Evolutionary conservation across 2,113 vertebrate species (phyloP).

Genomic region (Hippolais icterina): DNA sequence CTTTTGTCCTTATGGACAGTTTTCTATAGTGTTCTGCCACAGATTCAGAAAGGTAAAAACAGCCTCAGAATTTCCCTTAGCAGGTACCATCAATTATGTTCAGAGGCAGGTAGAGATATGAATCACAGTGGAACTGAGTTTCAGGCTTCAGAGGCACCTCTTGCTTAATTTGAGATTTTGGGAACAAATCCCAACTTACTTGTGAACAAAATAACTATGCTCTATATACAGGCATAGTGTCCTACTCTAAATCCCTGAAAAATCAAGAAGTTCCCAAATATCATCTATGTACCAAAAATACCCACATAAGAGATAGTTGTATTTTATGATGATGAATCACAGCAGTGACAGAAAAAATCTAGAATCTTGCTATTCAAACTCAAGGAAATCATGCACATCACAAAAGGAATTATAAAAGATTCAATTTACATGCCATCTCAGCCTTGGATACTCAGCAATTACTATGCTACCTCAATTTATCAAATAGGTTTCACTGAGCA

Average conservation of each 20-base stretch:
- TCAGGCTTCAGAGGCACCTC: neutral
- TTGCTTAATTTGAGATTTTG: neutral
- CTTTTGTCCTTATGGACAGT: neutral
- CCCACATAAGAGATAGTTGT: fast-evolving
- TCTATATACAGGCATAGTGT: neutral
- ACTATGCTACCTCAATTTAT: neutral
- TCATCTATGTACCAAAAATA: neutral
- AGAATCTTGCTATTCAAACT: neutral
- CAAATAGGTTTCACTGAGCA: neutral
- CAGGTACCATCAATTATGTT: neutral
- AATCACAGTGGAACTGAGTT: neutral
- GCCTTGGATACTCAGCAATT: neutral
- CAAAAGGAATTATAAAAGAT: neutral
- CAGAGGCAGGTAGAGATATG: neutral
- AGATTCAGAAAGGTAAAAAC: neutral
- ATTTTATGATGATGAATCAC: neutral
- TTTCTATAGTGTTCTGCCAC: neutral
- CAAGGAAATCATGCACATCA: neutral
- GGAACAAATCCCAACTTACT: neutral
- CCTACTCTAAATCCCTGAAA: neutral
- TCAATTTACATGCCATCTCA: neutral
- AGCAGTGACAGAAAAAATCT: neutral
- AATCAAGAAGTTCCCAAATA: neutral
- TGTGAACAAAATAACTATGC: neutral
- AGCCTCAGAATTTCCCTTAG: neutral